Percentiles rank a stretch among this genome's conserved stretches.
Evolutionary conservation across 1,140 invertebrate species (phyloP).

Genomic region (Brachionus asplanchnoidis): DNA sequence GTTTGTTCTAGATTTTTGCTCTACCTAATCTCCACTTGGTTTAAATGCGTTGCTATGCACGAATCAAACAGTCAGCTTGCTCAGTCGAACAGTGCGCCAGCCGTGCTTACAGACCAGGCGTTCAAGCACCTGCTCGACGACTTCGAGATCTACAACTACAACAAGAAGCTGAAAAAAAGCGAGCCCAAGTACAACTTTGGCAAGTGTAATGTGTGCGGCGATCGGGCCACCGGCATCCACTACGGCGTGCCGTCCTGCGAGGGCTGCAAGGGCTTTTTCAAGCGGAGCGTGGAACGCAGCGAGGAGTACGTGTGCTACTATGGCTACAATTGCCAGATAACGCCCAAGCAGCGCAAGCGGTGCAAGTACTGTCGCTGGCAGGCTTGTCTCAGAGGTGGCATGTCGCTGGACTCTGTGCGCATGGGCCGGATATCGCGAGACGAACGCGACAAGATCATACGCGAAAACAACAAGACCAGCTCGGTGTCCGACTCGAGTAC

Average conservation of each 20-base stretch:
- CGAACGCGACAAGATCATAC: not conserved
- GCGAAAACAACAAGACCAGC: not conserved
- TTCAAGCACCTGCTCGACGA: not conserved
- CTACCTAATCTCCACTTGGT: not conserved
- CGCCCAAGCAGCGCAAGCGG: constrained; percentile 53
- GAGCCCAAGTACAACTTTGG: constrained; percentile 10
- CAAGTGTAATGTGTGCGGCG: constrained; percentile 54
- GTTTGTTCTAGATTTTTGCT: not conserved
- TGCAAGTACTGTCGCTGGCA: constrained; percentile 57
- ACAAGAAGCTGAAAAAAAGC: not conserved
- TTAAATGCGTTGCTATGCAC: not conserved
- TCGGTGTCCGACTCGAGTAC: not conserved
- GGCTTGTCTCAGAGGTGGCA: constrained; percentile 50
- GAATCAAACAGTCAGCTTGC: not conserved
- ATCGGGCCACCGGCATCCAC: constrained; percentile 57
- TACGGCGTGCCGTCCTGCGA: constrained; percentile 57
- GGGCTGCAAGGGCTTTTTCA: constrained; percentile 57
- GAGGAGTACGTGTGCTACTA: constrained; percentile 57
- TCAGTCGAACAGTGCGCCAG: not conserved
- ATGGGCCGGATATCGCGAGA: constrained; percentile 18
- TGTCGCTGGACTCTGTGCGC: not conserved
- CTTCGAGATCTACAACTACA: not conserved
- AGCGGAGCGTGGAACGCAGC: constrained; percentile 55
- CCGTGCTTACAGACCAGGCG: not conserved
- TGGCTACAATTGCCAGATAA: constrained; percentile 54